Conservation (phyloP, 2,888 invertebrate genomes). For the Bedellia somnulentella region DNA sequence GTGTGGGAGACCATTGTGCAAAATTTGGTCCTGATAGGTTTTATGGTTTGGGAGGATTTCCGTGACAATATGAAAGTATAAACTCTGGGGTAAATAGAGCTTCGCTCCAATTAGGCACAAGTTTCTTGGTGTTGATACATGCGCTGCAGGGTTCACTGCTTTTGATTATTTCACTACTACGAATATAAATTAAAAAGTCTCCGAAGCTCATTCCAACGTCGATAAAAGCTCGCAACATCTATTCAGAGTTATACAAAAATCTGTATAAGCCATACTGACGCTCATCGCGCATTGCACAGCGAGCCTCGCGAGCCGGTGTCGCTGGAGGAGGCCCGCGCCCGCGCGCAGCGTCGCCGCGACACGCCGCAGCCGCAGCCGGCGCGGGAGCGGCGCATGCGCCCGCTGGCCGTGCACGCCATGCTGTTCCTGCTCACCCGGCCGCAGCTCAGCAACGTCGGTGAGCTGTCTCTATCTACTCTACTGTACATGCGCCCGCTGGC, state of each 20-base stretch:
- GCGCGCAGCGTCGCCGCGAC: conserved; percentile 20
- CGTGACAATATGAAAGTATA: conserved; percentile 14
- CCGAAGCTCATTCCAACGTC: conserved; percentile 52
- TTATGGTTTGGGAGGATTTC: conserved; percentile 45
- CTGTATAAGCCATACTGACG: no score
- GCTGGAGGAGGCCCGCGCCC: neutral
- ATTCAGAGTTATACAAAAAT: no score
- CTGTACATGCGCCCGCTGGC: conserved; percentile 54
- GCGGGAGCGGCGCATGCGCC: conserved; percentile 17
- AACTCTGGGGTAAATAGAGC: no score
- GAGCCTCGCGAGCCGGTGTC: neutral
- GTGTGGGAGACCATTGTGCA: no score
- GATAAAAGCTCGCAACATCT: conserved; percentile 11
- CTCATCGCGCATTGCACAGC: no score
- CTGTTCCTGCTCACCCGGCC: conserved; percentile 61
- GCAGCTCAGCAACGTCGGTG: conserved; percentile 39
- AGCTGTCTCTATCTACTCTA: conserved; percentile 15
- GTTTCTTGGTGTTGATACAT: no score
- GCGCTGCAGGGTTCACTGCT: no score
- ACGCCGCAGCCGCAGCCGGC: conserved; percentile 28
- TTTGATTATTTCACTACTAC: no score
- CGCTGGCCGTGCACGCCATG: conserved; percentile 55
- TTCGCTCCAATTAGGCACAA: no score
- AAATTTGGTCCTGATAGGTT: no score
- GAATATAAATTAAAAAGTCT: no score